Base-by-base conservation (phyloP, 2,797 vertebrate genomes). In the Lacerta agilis region DNA sequence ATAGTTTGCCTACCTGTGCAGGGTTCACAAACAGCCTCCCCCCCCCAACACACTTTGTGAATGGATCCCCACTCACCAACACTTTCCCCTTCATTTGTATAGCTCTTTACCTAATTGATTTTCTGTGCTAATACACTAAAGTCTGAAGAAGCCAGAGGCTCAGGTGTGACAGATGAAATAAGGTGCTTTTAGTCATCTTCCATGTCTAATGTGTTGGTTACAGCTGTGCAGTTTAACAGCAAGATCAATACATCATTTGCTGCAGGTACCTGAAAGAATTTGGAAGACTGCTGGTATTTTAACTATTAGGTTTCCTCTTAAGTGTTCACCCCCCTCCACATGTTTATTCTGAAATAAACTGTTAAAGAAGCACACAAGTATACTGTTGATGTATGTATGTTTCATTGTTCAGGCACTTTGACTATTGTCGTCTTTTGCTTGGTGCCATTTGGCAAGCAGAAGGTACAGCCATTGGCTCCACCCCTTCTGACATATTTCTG, bases 151-250 rank as follows among this genome's bases (percentile, higher is more conserved):
- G 94, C 92, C 94, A 96, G 93, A 94, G 94, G 91, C 96, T 96
- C 96, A 97, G 96, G 96, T 97, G 97, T 97, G 96, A 96, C 96
- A 96, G 96, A 97, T 96, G 95, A 97, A 97, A 95, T 97, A 96
- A 96, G 95, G 95, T 94, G 93, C 94, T 96, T 96, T 97, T 95
- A 96, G 96, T 94, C 95, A 96, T 96, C 96, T 97, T 95, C 96
- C 94, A 95, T 97, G 96, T 96, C 96, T 96, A 97, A 97, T 97
- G 96, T 97, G 96, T 96, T 97, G 95, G 96, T 96, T 97, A 97
- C 95, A 97, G 96, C 96, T 96, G 94, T 95, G 95, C 94, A 95
- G 91, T 96, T 96, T 96, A 97, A 96, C 97, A 97, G 94, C 86
- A 95, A 97, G 97, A 97, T 97, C 97, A 93, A 97, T 97, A 97